These are phyloP conservation scores for Takifugu flavidus DNA, from an alignment of 2,113 vertebrate genomes.

Conservation along the genomic window DNA sequence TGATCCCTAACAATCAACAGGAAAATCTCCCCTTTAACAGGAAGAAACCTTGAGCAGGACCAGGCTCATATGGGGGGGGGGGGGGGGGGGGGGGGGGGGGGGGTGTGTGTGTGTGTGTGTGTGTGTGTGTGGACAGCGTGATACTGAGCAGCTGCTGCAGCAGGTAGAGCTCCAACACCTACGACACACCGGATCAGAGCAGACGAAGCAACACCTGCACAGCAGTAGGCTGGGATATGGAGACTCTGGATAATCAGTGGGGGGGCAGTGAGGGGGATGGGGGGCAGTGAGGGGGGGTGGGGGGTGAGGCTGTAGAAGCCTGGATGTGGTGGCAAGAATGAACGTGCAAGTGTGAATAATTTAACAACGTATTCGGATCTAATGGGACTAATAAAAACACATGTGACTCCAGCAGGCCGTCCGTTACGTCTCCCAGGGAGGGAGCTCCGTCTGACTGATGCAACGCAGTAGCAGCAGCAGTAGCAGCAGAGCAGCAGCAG, in stretches of 20 bases:
- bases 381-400: conserved; percentile 46
- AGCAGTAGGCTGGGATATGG: conserved; percentile 37
- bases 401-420: conserved; percentile 21
- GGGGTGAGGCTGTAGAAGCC: conserved; percentile 20
- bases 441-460: no score
- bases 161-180: conserved; percentile 42
- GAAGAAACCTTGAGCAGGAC: no score
- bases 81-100: no score
- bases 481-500: no score
- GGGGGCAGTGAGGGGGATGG: no score
- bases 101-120: no score
- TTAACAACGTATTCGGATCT: conserved; percentile 41
- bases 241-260: conserved; percentile 50
- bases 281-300: not conserved
- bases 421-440: conserved; percentile 23
- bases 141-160: conserved; percentile 65
- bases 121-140: no score
- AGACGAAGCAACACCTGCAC: conserved; percentile 45
- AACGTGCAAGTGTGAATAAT: conserved; percentile 52
- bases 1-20: no score
- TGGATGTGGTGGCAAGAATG: conserved; percentile 2
- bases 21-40: no score
- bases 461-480: no score
- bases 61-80: no score
- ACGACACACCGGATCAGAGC: conserved; percentile 44